These are phyloP conservation scores for Channallabes apus DNA, from an alignment of 2,797 vertebrate species.

Conservation along the genomic window DNA sequence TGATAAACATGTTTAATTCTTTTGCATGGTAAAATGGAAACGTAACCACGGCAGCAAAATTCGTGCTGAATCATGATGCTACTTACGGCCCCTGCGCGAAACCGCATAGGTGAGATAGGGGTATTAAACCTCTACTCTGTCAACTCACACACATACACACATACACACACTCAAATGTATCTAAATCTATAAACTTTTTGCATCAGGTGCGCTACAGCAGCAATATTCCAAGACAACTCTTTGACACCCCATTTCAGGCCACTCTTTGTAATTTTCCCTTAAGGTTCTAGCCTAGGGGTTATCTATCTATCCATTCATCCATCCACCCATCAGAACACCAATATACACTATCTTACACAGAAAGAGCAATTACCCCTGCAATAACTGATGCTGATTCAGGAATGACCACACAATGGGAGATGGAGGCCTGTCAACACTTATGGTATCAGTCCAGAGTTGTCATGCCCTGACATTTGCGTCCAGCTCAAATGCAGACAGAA, in stretches of 20 bases:
- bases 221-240: not conserved
- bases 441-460: slow-evolving; percentile 12
- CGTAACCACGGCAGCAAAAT: too few relatives aligned
- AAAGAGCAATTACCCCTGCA: slow-evolving; percentile 6
- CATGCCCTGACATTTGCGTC: slow-evolving; percentile 21
- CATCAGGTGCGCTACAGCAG: not conserved
- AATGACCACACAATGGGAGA: slow-evolving; percentile 7
- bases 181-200: not conserved
- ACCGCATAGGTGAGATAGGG: too few relatives aligned
- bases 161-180: not conserved
- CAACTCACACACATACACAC: not conserved
- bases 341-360: not conserved
- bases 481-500: not conserved
- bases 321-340: slow-evolving; percentile 1
- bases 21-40: too few relatives aligned
- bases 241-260: not conserved
- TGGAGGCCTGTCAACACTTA: slow-evolving; percentile 6
- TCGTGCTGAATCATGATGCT: too few relatives aligned
- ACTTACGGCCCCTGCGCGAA: too few relatives aligned
- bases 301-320: not conserved
- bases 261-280: not conserved
- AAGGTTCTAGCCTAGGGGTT: not conserved
- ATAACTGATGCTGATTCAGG: slow-evolving; percentile 18
- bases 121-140: too few relatives aligned
- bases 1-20: too few relatives aligned